Conservation (phyloP, 2,797 vertebrate species). For the Hipposideros larvatus region DNA sequence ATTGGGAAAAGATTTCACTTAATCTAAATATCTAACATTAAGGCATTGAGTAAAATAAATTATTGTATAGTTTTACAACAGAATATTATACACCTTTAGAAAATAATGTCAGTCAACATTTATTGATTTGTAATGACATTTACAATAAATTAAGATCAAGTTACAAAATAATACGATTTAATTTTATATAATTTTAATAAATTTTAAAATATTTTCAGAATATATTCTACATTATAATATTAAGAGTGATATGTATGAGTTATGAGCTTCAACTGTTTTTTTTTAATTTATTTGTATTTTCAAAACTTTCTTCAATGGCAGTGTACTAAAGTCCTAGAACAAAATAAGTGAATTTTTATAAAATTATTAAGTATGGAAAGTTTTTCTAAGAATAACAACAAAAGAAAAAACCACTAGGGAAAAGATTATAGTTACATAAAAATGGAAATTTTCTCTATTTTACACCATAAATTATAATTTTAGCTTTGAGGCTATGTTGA, state of each 20-base stretch:
- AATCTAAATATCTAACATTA: constrained; percentile 18
- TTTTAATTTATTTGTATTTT: neutral
- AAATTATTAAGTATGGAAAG: neutral
- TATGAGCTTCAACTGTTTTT: neutral
- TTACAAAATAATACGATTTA: neutral
- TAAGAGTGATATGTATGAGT: neutral
- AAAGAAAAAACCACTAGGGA: neutral
- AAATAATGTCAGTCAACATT: constrained; percentile 38
- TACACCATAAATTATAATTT: neutral
- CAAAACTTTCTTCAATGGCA: constrained; percentile 21
- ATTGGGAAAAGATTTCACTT: neutral
- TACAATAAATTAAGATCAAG: constrained; percentile 11
- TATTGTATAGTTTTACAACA: neutral
- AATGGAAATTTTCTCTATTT: neutral
- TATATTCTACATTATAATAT: neutral
- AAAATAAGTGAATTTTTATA: constrained; percentile 35
- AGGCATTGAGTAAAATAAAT: neutral
- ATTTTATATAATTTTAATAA: constrained; percentile 52
- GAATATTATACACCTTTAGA: constrained; percentile 31
- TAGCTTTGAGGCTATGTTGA: neutral
- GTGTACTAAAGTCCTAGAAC: neutral
- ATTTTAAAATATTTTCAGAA: constrained; percentile 40
- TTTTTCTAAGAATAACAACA: constrained; percentile 25
- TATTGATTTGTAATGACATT: neutral
- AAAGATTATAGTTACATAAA: constrained; percentile 29